Evolutionary conservation across 2,888 invertebrate species (phyloP).

Genomic region (Pachymerium ferrugineum): DNA sequence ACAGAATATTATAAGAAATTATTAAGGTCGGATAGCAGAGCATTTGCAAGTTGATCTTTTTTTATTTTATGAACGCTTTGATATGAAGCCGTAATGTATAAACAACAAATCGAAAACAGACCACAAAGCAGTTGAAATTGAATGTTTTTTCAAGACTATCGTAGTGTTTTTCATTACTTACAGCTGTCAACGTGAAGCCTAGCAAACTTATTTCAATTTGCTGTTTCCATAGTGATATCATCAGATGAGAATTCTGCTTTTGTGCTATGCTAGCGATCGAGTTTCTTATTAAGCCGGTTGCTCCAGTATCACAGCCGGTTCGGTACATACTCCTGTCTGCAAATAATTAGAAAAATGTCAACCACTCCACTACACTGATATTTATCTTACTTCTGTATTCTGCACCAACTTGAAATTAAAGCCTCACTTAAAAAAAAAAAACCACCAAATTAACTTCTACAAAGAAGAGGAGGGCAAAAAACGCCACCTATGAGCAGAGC

Average conservation of each 20-base stretch:
- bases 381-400: too few relatives aligned
- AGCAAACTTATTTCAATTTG: constrained; percentile 24
- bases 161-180: constrained; percentile 8
- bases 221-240: constrained; percentile 19
- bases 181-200: constrained; percentile 11
- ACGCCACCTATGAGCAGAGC: too few relatives aligned
- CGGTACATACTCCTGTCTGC: constrained; percentile 1
- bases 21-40: too few relatives aligned
- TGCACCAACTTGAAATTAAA: too few relatives aligned
- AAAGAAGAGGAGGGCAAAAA: too few relatives aligned
- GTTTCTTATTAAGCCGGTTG: constrained; percentile 15
- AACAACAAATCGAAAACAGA: neutral
- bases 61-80: neutral
- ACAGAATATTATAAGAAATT: too few relatives aligned
- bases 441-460: too few relatives aligned
- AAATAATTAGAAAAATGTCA: constrained; percentile 25
- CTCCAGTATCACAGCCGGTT: constrained; percentile 11
- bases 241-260: constrained; percentile 19
- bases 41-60: neutral
- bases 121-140: neutral
- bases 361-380: neutral
- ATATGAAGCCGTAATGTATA: neutral
- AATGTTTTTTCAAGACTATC: neutral
- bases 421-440: too few relatives aligned
- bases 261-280: constrained; percentile 16